Conservation (phyloP, 2,888 invertebrate genomes). For the Pocota personata region DNA sequence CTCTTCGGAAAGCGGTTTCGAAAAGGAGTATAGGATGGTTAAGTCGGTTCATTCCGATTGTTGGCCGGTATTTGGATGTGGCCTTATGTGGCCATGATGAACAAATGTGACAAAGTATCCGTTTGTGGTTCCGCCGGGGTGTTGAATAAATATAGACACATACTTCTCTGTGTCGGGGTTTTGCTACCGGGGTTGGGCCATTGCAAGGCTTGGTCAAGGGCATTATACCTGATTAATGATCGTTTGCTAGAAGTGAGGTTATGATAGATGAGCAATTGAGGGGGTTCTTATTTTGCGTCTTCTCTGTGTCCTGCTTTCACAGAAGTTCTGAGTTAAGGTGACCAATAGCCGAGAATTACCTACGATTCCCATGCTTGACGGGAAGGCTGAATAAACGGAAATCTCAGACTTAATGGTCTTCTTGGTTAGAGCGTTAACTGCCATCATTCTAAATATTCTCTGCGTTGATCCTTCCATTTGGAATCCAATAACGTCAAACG, state of each 20-base stretch:
- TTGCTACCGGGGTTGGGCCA: conserved; percentile 18
- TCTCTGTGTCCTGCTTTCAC: too few species aligned
- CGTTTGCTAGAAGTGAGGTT: conserved; percentile 32
- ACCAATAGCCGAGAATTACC: too few species aligned
- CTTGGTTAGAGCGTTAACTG: too few species aligned
- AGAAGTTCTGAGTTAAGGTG: too few species aligned
- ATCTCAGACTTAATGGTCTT: too few species aligned
- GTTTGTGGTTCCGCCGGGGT: conserved; percentile 62
- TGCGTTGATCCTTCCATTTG: background rate
- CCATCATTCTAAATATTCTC: background rate
- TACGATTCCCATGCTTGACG: too few species aligned
- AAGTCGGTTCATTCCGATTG: conserved; percentile 57
- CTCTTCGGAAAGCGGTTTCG: conserved; percentile 14
- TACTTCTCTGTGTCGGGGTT: background rate
- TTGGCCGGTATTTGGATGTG: conserved; percentile 61
- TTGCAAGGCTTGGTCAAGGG: conserved; percentile 37
- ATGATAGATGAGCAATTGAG: conserved; percentile 43
- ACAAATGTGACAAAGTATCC: conserved; percentile 71
- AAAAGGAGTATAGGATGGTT: conserved; percentile 19
- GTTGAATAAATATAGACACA: conserved; percentile 28
- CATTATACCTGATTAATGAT: conserved; percentile 66
- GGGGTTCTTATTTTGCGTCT: background rate
- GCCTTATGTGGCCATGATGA: conserved; percentile 66
- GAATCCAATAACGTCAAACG: background rate
- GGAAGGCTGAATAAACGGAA: too few species aligned